Evolutionary conservation across 2,888 invertebrate species (phyloP), one percentile per base, ranked within the genome.

Genomic region (Drosophila gaucha): DNA sequence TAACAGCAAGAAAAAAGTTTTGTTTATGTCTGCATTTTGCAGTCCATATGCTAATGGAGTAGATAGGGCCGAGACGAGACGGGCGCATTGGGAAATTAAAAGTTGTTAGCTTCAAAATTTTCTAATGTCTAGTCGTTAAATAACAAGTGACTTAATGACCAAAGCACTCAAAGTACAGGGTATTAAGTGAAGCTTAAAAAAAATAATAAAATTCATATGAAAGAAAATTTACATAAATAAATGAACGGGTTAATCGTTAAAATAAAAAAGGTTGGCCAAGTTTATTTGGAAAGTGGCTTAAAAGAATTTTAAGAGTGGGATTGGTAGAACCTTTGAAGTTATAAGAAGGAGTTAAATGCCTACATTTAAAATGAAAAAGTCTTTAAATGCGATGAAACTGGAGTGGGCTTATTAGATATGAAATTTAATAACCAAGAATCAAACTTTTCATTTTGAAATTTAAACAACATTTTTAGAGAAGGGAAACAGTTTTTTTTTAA

Each of bases 11-110:
- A 14, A 56, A n/a, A 67, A 74, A 74, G 54, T 72, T 75, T 74
- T 84, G 80, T 83, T 80, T 80, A 80, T 72, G 80, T 77, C 78
- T 83, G 78, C 77, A 36, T 44, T 57, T 14, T 55, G 41, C 38
- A 49, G 49, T 78, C 52, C 64, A 74, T 79, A 82, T 82, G 78
- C 80, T 71, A 77, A 80, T 82, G 79, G 70, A 41, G 50, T 20
- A 47, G 18, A 44, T 44, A 28, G 44, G 18, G 8, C 12, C 36
- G 18, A 31, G 22, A 16, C 43, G 16, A 54, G 36, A 79, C 65
- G 80, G 46, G 71, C 84, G 80, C 68, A 84, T 78, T 74, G 80
- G 80, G 84, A 84, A 80, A 80, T 80, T 72, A 83, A 75, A 82
- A 84, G 67, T 50, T 31, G 18, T 56, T 52, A 14, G 46, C 65